Conservation (phyloP, 2,888 invertebrate genomes). For the Andrena dorsata region DNA sequence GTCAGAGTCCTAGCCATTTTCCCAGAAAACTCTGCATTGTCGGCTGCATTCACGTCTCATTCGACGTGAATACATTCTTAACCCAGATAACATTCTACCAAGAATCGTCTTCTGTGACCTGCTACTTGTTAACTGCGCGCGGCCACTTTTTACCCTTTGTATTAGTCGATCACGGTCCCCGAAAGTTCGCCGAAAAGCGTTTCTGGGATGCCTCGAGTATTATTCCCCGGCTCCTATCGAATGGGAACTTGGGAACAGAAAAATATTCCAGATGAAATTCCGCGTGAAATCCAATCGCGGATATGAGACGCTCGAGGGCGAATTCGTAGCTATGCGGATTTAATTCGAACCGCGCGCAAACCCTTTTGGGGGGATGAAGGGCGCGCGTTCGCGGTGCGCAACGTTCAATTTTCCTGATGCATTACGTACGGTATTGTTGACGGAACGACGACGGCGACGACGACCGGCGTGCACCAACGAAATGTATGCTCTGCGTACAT, state of each 20-base stretch:
- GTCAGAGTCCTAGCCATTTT: no score
- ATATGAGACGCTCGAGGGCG: slow-evolving; percentile 1
- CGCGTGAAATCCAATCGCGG: slow-evolving; percentile 31
- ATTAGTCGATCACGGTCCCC: no score
- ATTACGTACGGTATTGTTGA: slow-evolving; percentile 53
- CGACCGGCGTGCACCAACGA: slow-evolving; percentile 25
- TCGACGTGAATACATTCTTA: no score
- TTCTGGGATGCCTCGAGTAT: no score
- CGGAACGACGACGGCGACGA: slow-evolving; percentile 16
- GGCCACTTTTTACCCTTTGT: no score
- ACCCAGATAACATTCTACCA: no score
- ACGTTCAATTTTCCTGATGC: slow-evolving; percentile 58
- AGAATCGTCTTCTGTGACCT: no score
- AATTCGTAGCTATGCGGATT: slow-evolving; percentile 40
- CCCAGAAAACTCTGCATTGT: no score
- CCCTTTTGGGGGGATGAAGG: slow-evolving; percentile 10
- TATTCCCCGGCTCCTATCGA: no score
- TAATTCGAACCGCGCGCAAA: slow-evolving; percentile 35
- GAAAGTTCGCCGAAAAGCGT: no score
- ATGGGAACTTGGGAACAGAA: slow-evolving; percentile 16
- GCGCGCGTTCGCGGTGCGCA: slow-evolving; percentile 4
- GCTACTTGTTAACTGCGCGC: no score
- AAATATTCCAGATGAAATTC: slow-evolving; percentile 39
- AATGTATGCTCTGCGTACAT: slow-evolving; percentile 46
- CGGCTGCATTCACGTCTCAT: no score